Percentiles rank a stretch among this genome's conserved stretches.
These are phyloP conservation scores for Plebejus argus DNA, from an alignment of 2,888 invertebrate genomes.

Conservation along the genomic window DNA sequence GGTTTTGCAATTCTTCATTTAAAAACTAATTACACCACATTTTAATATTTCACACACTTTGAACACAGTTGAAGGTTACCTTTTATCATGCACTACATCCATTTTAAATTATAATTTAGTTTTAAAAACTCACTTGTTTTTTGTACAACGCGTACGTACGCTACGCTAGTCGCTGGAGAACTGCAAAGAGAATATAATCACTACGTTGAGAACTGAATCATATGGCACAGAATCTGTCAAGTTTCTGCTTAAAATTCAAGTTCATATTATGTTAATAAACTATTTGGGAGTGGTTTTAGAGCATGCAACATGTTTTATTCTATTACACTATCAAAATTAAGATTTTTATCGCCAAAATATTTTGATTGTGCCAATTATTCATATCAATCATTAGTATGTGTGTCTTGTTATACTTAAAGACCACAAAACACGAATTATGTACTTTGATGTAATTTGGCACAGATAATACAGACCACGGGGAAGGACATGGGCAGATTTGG, in stretches of 20 bases:
- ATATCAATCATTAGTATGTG: no score
- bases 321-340: not conserved
- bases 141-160: not conserved
- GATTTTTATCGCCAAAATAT: not conserved
- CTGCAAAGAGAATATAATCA: no score
- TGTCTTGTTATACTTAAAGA: no score
- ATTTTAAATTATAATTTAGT: not conserved
- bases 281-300: not conserved
- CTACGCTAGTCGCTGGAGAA: not conserved
- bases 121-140: constrained; percentile 2
- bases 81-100: not conserved
- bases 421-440: no score
- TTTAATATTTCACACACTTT: not conserved
- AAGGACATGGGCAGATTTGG: no score
- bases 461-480: no score
- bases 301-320: not conserved
- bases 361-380: not conserved
- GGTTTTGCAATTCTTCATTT: not conserved
- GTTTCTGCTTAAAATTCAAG: constrained; percentile 3
- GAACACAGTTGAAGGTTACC: not conserved
- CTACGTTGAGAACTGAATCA: not conserved
- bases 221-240: not conserved
- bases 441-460: no score
- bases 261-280: not conserved
- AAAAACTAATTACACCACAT: not conserved